Evolutionary conservation across 1,140 invertebrate genomes (phyloP).

Genomic region (Oedothorax gibbosus): DNA sequence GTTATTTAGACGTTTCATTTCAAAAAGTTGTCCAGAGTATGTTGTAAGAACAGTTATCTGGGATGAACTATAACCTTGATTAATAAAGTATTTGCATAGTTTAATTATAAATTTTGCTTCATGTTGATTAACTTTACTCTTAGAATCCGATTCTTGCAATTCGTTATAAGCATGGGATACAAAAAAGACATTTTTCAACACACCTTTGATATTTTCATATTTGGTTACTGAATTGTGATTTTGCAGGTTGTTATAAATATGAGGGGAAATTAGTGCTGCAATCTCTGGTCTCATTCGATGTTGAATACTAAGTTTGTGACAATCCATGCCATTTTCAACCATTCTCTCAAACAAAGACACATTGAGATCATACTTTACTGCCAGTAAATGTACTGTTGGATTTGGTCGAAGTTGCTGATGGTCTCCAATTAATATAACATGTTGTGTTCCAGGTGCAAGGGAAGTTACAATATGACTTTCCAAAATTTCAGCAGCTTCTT

Average conservation of each 20-base stretch:
- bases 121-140: slow-evolving; percentile 70
- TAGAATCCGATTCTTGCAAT: slow-evolving; percentile 8
- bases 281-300: slow-evolving; percentile 63
- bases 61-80: slow-evolving; percentile 73
- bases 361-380: slow-evolving; percentile 68
- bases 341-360: slow-evolving; percentile 66
- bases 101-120: slow-evolving; percentile 74
- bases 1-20: slow-evolving; percentile 45
- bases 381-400: slow-evolving; percentile 68
- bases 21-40: slow-evolving; percentile 74
- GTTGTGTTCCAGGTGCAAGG: slow-evolving; percentile 78
- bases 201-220: slow-evolving; percentile 42
- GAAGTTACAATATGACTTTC: slow-evolving; percentile 82
- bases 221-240: slow-evolving; percentile 42
- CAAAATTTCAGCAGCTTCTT: slow-evolving; percentile 88
- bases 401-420: slow-evolving; percentile 71
- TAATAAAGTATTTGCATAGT: slow-evolving; percentile 74
- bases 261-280: slow-evolving; percentile 52
- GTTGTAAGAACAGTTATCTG: slow-evolving; percentile 78
- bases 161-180: slow-evolving; percentile 46
- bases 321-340: slow-evolving; percentile 60
- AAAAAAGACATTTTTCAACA: slow-evolving; percentile 57
- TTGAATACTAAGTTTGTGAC: slow-evolving; percentile 51
- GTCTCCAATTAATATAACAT: slow-evolving; percentile 84
- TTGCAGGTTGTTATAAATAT: slow-evolving; percentile 59